Evolutionary conservation across 1,140 invertebrate genomes (phyloP), one percentile per base, ranked within the genome.

Genomic region (Drosophila punjabiensis): DNA sequence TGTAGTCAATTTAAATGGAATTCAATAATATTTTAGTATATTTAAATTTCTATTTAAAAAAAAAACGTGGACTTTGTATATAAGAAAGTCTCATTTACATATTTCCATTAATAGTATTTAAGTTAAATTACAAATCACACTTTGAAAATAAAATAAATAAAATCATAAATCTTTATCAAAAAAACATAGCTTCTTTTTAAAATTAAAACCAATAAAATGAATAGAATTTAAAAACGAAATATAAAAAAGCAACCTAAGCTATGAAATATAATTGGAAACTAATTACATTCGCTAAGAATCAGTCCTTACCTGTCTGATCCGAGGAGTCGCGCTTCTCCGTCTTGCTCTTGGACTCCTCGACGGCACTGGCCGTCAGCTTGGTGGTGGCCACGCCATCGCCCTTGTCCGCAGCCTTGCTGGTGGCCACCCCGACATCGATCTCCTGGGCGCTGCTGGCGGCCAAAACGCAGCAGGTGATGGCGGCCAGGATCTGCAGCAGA

Each of bases 291-390:
- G 0, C 61, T 30, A 10, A 50, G 7, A 16, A 16, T 13, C 5
- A 11, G 10, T 5, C 32, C 32, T 74, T 30, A 89, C 88, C 84
- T 58, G 88, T 91, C 61, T 91, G 88, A 50, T 82, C 88, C 7
- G 88, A 85, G 13, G 88, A 91, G 58, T 91, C 88, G 9, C 88
- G 76, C 55, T 91, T 91, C 53, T 84, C 88, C 3, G 88, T 91
- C 50, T 82, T 91, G 32, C 88, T 91, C 60, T 88, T 91, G 16
- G 70, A 6, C 13, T 88, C 76, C 60, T 91, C 88, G 5, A 18
- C 24, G 2, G 59, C 37, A 41, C 67, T 91, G 45, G 77, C 74
- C 20, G 82, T 91, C 43, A 87, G 52, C 28, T 86, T 89, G 11
- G 86, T 90, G n/a, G 66, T 79, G 5, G 32, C 48, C 8, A 47